These are phyloP conservation scores for Pipistrellus pipistrellus DNA, from an alignment of 2,797 vertebrate genomes.

Conservation along the genomic window DNA sequence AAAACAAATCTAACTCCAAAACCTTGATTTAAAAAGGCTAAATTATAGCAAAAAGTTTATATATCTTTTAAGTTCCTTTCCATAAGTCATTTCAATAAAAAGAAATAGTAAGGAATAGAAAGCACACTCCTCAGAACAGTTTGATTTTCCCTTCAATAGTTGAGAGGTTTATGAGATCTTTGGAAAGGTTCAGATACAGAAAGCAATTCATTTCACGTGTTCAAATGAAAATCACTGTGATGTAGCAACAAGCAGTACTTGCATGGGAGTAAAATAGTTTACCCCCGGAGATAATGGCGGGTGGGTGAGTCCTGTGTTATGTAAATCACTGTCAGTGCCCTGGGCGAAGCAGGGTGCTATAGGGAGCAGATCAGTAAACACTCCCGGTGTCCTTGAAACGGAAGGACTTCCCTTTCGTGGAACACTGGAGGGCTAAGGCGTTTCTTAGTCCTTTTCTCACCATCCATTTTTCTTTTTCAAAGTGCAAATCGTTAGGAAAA, in stretches of 20 bases:
- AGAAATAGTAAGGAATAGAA: not conserved
- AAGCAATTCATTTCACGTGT: slow-evolving; percentile 64
- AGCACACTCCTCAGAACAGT: not conserved
- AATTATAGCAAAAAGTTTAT: not conserved
- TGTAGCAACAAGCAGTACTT: slow-evolving; percentile 60
- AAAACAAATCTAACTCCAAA: not conserved
- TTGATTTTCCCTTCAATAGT: slow-evolving; percentile 56
- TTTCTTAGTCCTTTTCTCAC: slow-evolving; percentile 41
- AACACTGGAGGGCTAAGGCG: slow-evolving; percentile 43
- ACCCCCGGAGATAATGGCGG: not conserved
- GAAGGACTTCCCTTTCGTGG: slow-evolving; percentile 42
- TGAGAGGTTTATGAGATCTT: not conserved
- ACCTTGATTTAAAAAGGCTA: not conserved
- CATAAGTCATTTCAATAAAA: slow-evolving; percentile 9
- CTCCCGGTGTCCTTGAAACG: not conserved
- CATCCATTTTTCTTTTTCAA: slow-evolving; percentile 61
- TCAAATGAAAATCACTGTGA: slow-evolving; percentile 44
- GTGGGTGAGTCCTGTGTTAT: slow-evolving; percentile 38
- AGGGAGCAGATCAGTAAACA: not conserved
- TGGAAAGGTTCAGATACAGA: slow-evolving; percentile 11
- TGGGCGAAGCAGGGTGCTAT: not conserved
- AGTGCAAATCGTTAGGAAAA: slow-evolving; percentile 76
- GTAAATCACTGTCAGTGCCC: slow-evolving; percentile 68
- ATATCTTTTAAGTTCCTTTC: slow-evolving; percentile 10
- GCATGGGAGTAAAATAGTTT: not conserved